Base-by-base conservation (phyloP, 2,888 invertebrate genomes). In the Tyria jacobaeae region DNA sequence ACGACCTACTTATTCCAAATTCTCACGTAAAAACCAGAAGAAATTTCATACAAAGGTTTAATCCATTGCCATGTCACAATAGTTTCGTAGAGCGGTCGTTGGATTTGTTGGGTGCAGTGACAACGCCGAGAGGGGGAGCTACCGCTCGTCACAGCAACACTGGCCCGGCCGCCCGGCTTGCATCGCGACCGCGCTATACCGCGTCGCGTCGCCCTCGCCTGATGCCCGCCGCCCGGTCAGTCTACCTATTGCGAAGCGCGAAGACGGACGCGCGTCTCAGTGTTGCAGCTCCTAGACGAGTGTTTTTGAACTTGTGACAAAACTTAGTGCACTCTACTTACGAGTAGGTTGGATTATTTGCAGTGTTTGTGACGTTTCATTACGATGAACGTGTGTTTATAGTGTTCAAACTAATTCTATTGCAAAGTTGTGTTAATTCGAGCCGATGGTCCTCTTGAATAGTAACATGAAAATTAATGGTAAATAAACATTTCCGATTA, bases 401-500 rank as follows among this genome's bases (percentile, higher is more conserved):
- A 85, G 88, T 90, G 89, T 70, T 70, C 70, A 82, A 80, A 80
- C 81, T 76, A 70, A 48, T 80, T 80, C 74, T 50, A 61, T 69
- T 68, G 65, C 71, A 80, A 75, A 80, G 80, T 84, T 85, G 80
- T 78, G 82, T 83, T 85, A 86, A 85, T 76, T 82, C 83, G 83
- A 83, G 85, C 91, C 83, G 89, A 94, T 93, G 93, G 93, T 93
- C 85, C 91, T 92, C 85, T 91, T 93, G 91, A 93, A 94, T 87
- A 90, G 83, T 92, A 93, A 90, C 88, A 93, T 94, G 93, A 92
- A 93, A 94, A 93, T 94, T 82, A 90, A 91, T 88, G 93, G 93
- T 94, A 94, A 94, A 86, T 83, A 76, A 75, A 71, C 67, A 85
- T 80, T 81, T 82, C 73, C 78, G 77, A 71, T 73, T 82, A 82